Percentiles rank a stretch among this genome's conserved stretches.
Evolutionary conservation across 1,140 invertebrate species (phyloP).

Genomic region (Augochlora pura): DNA sequence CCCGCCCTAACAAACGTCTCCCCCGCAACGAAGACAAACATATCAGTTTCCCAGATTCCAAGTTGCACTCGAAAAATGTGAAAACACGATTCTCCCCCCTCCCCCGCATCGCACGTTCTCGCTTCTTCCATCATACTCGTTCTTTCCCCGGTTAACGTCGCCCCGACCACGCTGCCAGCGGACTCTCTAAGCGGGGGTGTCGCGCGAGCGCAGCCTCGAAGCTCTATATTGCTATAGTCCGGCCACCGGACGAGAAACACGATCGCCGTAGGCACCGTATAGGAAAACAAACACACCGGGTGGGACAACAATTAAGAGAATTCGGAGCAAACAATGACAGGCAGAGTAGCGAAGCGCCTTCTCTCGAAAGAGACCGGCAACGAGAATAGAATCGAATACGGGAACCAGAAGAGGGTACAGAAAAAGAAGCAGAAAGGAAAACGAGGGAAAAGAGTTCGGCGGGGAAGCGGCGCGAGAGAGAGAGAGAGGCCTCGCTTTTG

Average conservation of each 20-base stretch:
- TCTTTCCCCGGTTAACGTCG: not conserved
- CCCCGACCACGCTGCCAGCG: conserved; percentile 10
- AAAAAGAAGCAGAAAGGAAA: not conserved
- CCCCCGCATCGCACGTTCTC: no score
- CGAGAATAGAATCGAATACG: conserved; percentile 33
- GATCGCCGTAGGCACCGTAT: not conserved
- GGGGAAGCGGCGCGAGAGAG: conserved; percentile 14
- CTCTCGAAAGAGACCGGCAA: conserved; percentile 9
- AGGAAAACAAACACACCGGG: not conserved
- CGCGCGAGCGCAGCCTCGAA: not conserved
- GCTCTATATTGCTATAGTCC: conserved; percentile 12
- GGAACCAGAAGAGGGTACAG: not conserved
- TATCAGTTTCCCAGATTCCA: no score
- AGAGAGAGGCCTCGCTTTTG: conserved; percentile 43
- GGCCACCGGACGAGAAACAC: not conserved
- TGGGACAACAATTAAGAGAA: not conserved
- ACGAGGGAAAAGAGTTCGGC: conserved; percentile 25
- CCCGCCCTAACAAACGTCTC: no score
- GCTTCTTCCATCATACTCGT: no score
- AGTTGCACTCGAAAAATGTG: no score
- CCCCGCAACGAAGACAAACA: no score
- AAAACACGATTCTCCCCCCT: no score
- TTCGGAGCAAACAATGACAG: not conserved
- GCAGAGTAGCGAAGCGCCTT: not conserved
- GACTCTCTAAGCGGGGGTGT: conserved; percentile 27